phyloP scores from a whole-genome alignment of 2,113 vertebrate species.

The Brevimyrus niger region DNA sequence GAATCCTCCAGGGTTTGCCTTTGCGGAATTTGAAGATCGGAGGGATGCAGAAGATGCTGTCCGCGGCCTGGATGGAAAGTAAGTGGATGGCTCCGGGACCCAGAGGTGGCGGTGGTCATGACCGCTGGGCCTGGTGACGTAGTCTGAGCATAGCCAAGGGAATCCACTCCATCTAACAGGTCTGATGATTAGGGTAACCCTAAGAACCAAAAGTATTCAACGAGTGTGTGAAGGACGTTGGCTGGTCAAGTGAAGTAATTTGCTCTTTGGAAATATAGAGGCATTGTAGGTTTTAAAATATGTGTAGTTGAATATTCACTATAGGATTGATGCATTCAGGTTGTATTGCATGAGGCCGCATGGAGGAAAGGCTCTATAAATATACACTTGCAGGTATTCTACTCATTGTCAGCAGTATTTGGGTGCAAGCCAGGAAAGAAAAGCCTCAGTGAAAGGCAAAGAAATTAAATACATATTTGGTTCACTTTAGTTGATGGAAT shows the following conservation, averaged over 20 bases:
- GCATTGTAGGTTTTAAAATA: not conserved
- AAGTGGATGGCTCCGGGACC: conserved; percentile 38
- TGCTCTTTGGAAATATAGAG: conserved; percentile 26
- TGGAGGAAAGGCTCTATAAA: not conserved
- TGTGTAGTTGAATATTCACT: not conserved
- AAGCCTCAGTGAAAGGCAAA: not conserved
- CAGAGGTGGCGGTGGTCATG: not conserved
- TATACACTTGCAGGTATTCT: not conserved
- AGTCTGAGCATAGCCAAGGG: not conserved
- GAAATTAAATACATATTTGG: not conserved
- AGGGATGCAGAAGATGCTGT: conserved; percentile 75
- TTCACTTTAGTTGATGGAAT: not conserved
- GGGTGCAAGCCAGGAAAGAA: not conserved
- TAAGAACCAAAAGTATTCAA: not conserved
- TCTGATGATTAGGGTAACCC: not conserved
- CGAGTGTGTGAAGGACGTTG: not conserved
- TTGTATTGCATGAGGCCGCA: not conserved
- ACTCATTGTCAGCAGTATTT: not conserved
- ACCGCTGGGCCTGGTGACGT: not conserved
- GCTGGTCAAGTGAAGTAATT: not conserved
- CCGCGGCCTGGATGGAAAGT: conserved; percentile 74
- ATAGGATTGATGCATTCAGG: not conserved
- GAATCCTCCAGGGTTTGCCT: conserved; percentile 81
- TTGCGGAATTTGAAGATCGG: conserved; percentile 75
- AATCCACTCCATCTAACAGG: not conserved